Percentiles rank a stretch among this genome's conserved stretches.
phyloP scores from a whole-genome alignment of 2,888 invertebrate species.

The Sphecodes monilicornis region DNA sequence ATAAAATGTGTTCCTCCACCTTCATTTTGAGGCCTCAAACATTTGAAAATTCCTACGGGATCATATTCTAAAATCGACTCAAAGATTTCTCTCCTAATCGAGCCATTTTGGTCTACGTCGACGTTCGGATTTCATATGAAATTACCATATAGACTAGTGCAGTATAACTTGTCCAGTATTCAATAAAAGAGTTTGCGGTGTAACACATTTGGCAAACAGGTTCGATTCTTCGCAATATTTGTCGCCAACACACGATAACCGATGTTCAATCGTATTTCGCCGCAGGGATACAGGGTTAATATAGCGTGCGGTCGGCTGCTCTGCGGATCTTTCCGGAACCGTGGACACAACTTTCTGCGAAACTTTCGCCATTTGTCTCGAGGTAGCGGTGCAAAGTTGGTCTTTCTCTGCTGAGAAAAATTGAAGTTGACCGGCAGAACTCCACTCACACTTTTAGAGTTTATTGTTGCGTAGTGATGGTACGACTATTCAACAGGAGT shows the following conservation, averaged over 20 bases:
- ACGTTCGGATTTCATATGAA: background rate
- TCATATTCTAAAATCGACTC: background rate
- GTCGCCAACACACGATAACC: background rate
- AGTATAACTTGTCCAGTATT: background rate
- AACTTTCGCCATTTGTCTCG: conserved; percentile 9
- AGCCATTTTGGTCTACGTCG: background rate
- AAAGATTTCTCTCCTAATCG: background rate
- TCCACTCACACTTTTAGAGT: background rate
- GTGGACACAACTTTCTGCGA: background rate
- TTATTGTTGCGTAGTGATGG: background rate
- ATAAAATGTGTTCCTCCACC: background rate
- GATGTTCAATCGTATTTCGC: background rate
- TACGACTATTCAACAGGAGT: background rate
- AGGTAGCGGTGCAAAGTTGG: background rate
- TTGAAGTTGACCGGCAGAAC: background rate
- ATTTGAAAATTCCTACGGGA: background rate
- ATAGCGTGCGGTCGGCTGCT: conserved; percentile 6
- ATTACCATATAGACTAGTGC: background rate
- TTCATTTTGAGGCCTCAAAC: background rate
- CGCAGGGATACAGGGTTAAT: conserved; percentile 8
- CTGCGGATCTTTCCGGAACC: conserved; percentile 5
- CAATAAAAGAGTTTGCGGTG: background rate
- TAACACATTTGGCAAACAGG: conserved; percentile 8
- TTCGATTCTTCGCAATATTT: background rate
- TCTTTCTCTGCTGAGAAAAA: background rate